A percentile compares a stretch with the other conserved stretches of the same genome.
Conservation (phyloP, 2,888 invertebrate species). For the Coelinius sp. region DNA sequence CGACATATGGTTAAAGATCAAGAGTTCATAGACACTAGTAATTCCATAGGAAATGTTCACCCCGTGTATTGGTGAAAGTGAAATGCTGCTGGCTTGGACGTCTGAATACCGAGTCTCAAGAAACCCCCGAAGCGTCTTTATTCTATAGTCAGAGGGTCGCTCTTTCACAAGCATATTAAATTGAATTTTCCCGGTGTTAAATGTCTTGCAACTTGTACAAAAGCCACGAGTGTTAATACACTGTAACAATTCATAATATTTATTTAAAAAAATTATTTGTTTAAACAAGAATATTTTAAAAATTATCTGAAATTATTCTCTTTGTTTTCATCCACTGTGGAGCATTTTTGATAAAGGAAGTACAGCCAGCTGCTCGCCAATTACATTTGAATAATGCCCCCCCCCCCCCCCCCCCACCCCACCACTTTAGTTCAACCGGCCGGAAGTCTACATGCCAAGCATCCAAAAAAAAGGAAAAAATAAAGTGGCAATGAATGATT, state of each 20-base stretch:
- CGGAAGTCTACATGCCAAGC: slow-evolving; percentile 62
- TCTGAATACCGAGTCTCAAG: slow-evolving; percentile 59
- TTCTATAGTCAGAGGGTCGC: slow-evolving; percentile 53
- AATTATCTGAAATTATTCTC: background rate
- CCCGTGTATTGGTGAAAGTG: slow-evolving; percentile 35
- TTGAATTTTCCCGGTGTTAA: slow-evolving; percentile 61
- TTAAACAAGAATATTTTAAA: background rate
- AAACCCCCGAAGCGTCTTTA: slow-evolving; percentile 61
- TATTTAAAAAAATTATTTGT: background rate
- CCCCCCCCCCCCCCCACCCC: too few relatives aligned
- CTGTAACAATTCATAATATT: background rate
- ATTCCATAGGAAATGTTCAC: background rate
- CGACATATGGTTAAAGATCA: too few relatives aligned
- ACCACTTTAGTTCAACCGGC: slow-evolving; percentile 58
- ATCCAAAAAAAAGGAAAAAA: background rate
- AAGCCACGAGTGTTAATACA: background rate
- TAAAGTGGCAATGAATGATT: background rate
- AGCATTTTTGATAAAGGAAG: slow-evolving; percentile 1
- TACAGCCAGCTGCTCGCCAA: slow-evolving; percentile 37
- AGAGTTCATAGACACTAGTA: too few relatives aligned
- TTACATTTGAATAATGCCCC: slow-evolving; percentile 40
- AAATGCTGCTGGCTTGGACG: slow-evolving; percentile 68
- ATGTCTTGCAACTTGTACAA: slow-evolving; percentile 54
- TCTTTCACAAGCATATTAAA: slow-evolving; percentile 68
- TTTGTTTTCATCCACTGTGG: background rate